phyloP scores from a whole-genome alignment of 2,888 invertebrate species.

The Dynastes maya region DNA sequence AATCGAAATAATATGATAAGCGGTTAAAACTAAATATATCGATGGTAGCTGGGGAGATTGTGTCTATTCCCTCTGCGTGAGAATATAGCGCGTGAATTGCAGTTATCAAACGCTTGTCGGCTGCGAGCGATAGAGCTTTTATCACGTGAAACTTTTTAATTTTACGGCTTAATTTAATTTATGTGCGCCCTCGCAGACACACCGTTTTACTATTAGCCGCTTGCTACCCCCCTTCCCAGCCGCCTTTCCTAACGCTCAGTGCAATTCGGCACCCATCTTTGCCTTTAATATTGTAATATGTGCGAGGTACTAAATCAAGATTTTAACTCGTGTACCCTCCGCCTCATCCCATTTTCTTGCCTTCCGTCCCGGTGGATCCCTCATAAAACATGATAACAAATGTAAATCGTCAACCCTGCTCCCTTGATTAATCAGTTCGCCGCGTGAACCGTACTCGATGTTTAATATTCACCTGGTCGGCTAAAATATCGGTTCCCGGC shows the following conservation, averaged over 20 bases:
- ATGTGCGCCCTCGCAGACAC: constrained; percentile 24
- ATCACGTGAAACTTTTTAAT: constrained; percentile 40
- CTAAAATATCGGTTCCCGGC: constrained; percentile 34
- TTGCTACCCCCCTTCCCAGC: not conserved
- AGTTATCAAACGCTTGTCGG: constrained; percentile 37
- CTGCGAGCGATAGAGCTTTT: constrained; percentile 26
- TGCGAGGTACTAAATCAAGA: constrained; percentile 46
- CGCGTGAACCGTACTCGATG: constrained; percentile 27
- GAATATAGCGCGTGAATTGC: constrained; percentile 28
- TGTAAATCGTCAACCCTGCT: constrained; percentile 46
- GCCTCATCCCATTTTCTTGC: constrained; percentile 34
- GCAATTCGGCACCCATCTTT: constrained; percentile 24
- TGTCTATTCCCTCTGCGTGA: not conserved
- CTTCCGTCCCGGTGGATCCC: constrained; percentile 25
- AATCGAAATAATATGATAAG: constrained; percentile 11
- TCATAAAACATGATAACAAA: constrained; percentile 50
- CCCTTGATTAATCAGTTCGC: constrained; percentile 49
- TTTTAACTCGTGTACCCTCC: constrained; percentile 29
- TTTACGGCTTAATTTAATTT: constrained; percentile 44
- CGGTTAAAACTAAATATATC: constrained; percentile 26
- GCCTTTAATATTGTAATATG: constrained; percentile 46
- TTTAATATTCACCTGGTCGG: constrained; percentile 47
- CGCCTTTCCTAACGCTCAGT: not conserved
- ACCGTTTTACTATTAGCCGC: constrained; percentile 22
- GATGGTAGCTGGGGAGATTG: not conserved